A percentile compares a stretch with the other conserved stretches of the same genome.
Conservation (phyloP, 1,140 invertebrate genomes). For the Hermatobates lingyangjiaoensis region DNA sequence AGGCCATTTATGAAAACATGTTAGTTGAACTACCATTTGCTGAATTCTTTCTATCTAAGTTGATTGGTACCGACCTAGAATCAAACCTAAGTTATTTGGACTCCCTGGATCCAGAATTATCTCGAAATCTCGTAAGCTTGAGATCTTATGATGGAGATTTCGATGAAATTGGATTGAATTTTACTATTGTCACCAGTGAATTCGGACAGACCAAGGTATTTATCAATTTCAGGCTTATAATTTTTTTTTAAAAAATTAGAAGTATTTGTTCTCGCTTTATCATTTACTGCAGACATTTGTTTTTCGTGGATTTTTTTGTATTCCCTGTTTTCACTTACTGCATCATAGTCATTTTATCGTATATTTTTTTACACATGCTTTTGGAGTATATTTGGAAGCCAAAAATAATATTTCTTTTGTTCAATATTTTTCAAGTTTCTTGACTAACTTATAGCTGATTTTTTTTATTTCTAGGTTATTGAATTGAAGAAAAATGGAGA, state of each 20-base stretch:
- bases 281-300: no score
- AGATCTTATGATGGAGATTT: slow-evolving; percentile 65
- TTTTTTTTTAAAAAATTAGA: no score
- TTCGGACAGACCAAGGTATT: slow-evolving; percentile 67
- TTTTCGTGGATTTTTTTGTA: no score
- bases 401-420: no score
- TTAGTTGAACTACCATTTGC: slow-evolving; percentile 85
- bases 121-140: slow-evolving; percentile 74
- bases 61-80: slow-evolving; percentile 55
- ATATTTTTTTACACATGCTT: no score
- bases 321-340: no score
- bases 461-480: slow-evolving; percentile 47
- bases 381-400: no score
- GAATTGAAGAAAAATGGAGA: slow-evolving; percentile 79
- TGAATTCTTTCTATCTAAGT: slow-evolving; percentile 78
- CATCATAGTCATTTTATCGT: no score
- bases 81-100: slow-evolving; percentile 87
- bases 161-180: slow-evolving; percentile 71
- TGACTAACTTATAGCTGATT: no score
- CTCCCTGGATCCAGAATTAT: slow-evolving; percentile 79
- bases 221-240: no score
- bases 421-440: no score
- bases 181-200: slow-evolving; percentile 75
- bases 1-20: slow-evolving; percentile 90
- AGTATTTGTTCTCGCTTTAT: slow-evolving; percentile 5